A percentile compares a stretch with the other conserved stretches of the same genome.
These are phyloP conservation scores for Emmelina monodactyla DNA, from an alignment of 2,888 invertebrate genomes.

Conservation along the genomic window DNA sequence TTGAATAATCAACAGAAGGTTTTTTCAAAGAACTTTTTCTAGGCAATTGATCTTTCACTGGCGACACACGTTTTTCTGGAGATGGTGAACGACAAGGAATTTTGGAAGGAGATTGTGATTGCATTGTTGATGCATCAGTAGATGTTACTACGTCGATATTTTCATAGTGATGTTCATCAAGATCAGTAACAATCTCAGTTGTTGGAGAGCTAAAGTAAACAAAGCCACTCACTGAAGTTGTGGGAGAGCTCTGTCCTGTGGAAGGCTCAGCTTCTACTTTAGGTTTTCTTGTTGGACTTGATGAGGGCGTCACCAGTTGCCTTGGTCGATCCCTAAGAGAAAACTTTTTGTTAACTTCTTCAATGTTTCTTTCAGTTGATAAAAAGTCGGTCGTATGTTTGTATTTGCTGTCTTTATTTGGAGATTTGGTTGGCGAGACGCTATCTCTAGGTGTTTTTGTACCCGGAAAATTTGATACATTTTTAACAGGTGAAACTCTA, in stretches of 20 bases:
- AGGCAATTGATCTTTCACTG: constrained; percentile 38
- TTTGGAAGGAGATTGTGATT: constrained; percentile 42
- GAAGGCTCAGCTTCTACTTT: constrained; percentile 35
- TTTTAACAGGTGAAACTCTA: constrained; percentile 24
- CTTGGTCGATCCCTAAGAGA: constrained; percentile 32
- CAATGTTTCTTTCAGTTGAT: constrained; percentile 30
- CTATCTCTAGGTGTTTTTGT: constrained; percentile 28
- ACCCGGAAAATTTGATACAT: no score
- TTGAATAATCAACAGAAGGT: constrained; percentile 28
- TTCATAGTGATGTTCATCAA: constrained; percentile 30
- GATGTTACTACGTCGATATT: constrained; percentile 17
- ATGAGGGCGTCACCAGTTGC: constrained; percentile 53
- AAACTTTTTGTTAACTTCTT: constrained; percentile 31
- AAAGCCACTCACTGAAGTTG: constrained; percentile 65
- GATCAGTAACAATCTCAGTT: constrained; percentile 36
- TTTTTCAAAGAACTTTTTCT: constrained; percentile 58
- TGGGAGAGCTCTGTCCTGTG: constrained; percentile 60
- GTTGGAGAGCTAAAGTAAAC: constrained; percentile 44
- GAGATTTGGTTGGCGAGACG: constrained; percentile 29
- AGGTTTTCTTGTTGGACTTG: constrained; percentile 54
- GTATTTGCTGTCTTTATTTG: constrained; percentile 27
- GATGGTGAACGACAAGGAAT: constrained; percentile 50
- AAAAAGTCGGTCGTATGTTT: constrained; percentile 38
- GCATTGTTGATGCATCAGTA: constrained; percentile 22
- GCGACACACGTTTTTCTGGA: constrained; percentile 34